Percentiles rank a stretch among this genome's conserved stretches.
These are phyloP conservation scores for Gobionotothen gibberifrons DNA, from an alignment of 2,797 vertebrate genomes.

Conservation along the genomic window DNA sequence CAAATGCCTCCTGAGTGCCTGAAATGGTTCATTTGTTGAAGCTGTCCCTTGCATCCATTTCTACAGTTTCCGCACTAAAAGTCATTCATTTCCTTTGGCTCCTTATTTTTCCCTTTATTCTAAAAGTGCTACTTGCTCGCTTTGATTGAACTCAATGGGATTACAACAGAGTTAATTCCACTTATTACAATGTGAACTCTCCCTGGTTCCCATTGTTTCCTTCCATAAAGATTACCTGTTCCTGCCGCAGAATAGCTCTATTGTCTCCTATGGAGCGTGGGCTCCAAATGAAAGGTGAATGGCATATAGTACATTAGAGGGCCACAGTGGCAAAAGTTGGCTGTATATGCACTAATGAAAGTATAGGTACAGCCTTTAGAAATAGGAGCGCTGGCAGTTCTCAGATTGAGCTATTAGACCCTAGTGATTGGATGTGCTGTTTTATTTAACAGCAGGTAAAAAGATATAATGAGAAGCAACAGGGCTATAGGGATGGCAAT, in stretches of 20 bases:
- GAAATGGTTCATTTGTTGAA: constrained; percentile 40
- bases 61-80: constrained; percentile 55
- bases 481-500: background rate
- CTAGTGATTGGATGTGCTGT: constrained; percentile 55
- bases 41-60: constrained; percentile 48
- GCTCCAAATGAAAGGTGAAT: constrained; percentile 69
- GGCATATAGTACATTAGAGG: constrained; percentile 57
- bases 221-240: constrained; percentile 76
- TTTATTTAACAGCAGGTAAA: constrained; percentile 52
- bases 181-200: constrained; percentile 77
- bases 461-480: background rate
- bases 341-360: constrained; percentile 67
- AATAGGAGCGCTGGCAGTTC: constrained; percentile 62
- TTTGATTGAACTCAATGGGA: constrained; percentile 80
- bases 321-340: constrained; percentile 54
- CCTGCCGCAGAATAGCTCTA: constrained; percentile 66
- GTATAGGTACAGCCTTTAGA: constrained; percentile 58
- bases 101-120: constrained; percentile 58
- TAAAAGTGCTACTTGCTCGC: constrained; percentile 59
- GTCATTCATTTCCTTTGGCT: constrained; percentile 61
- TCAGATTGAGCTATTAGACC: constrained; percentile 67
- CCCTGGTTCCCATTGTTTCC: constrained; percentile 72
- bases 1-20: constrained; percentile 39
- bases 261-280: constrained; percentile 69
- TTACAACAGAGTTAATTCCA: constrained; percentile 79